phyloP scores from a whole-genome alignment of 2,113 vertebrate species.

The Pituophis catenifer region DNA sequence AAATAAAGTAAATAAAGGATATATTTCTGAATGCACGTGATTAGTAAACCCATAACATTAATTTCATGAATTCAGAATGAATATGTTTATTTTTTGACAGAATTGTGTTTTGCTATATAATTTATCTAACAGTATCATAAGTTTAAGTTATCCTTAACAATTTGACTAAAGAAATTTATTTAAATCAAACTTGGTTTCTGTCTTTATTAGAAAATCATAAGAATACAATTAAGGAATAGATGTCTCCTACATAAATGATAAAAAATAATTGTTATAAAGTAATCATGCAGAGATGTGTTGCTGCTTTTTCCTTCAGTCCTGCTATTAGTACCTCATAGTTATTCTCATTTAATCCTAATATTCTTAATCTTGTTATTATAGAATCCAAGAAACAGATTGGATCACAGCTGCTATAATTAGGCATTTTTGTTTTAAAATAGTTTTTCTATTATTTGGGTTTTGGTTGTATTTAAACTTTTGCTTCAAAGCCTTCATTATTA shows the following conservation, averaged over 20 bases:
- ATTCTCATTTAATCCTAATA: background rate
- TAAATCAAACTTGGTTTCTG: background rate
- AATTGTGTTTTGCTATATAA: background rate
- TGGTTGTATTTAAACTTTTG: background rate
- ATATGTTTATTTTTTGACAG: background rate
- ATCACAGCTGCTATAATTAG: background rate
- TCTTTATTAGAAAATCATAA: background rate
- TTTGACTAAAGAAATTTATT: background rate
- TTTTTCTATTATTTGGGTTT: background rate
- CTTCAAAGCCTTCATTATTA: background rate
- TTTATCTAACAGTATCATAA: background rate
- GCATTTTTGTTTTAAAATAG: background rate
- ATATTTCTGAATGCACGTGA: background rate
- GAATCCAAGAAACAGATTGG: background rate
- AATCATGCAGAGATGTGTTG: background rate
- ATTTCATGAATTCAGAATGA: background rate
- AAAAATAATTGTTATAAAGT: background rate
- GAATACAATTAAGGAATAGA: background rate
- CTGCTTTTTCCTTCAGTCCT: background rate
- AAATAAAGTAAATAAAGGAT: background rate
- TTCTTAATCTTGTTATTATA: background rate
- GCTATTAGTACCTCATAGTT: background rate
- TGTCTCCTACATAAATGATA: background rate
- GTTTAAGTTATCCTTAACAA: background rate
- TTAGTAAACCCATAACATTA: background rate